Evolutionary conservation across 2,888 invertebrate genomes (phyloP).

Genomic region (Calephelis perditalis): DNA sequence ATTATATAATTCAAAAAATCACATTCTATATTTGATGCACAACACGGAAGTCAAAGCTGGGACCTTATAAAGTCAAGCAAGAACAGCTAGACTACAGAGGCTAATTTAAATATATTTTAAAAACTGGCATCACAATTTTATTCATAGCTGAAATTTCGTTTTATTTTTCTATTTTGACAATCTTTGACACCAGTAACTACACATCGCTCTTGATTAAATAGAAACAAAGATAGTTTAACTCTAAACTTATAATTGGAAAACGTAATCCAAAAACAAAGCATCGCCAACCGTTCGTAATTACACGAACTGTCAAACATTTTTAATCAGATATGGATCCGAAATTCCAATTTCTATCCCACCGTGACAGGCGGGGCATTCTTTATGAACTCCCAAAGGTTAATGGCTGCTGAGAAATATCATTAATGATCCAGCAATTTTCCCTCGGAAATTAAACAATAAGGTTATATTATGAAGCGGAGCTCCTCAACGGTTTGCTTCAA

Average conservation of each 20-base stretch:
- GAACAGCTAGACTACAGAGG: no score
- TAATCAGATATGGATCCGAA: constrained; percentile 17
- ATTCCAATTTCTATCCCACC: constrained; percentile 10
- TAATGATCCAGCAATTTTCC: constrained; percentile 22
- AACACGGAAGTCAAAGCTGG: no score
- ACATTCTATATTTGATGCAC: no score
- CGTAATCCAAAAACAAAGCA: constrained; percentile 4
- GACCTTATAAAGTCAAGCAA: no score
- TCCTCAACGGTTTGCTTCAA: background rate
- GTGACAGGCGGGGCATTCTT: constrained; percentile 9
- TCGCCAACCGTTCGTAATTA: constrained; percentile 3
- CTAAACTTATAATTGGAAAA: background rate
- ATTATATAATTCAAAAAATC: no score
- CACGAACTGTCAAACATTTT: constrained; percentile 18
- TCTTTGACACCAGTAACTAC: no score
- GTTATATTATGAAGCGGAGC: constrained; percentile 10
- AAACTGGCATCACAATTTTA: no score
- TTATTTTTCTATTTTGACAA: no score
- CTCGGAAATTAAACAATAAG: constrained; percentile 27
- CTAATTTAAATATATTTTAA: no score
- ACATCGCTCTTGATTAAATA: no score
- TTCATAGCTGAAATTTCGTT: no score
- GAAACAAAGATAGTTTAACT: no score
- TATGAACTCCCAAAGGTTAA: constrained; percentile 10
- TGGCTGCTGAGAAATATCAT: constrained; percentile 17